Conservation (phyloP, 2,888 invertebrate species). For the Auanema sp. region DNA sequence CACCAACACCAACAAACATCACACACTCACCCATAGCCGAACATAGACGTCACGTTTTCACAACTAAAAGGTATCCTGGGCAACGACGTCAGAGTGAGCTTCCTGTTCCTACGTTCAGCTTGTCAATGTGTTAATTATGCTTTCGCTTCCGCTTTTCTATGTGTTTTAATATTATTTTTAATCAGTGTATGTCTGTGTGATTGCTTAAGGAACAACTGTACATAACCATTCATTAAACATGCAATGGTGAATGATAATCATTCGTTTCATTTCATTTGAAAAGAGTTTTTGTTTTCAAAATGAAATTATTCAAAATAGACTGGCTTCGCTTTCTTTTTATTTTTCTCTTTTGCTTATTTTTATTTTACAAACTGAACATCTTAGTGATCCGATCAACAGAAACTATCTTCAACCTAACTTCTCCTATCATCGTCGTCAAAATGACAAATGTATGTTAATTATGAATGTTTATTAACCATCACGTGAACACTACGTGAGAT, state of each 20-base stretch:
- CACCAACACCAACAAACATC: conserved; percentile 17
- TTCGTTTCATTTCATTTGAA: too few relatives aligned
- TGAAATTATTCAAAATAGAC: background rate
- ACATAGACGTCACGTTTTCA: conserved; percentile 34
- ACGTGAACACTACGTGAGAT: too few relatives aligned
- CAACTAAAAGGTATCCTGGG: conserved; percentile 28
- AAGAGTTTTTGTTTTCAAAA: too few relatives aligned
- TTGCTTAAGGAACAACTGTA: background rate
- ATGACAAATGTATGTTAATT: too few relatives aligned
- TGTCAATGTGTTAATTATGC: conserved; percentile 39
- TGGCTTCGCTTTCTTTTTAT: background rate
- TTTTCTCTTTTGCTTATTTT: background rate
- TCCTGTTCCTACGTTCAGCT: conserved; percentile 37
- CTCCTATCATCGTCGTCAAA: too few relatives aligned
- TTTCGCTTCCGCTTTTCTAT: conserved; percentile 3
- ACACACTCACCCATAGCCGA: conserved; percentile 18
- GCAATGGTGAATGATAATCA: too few relatives aligned
- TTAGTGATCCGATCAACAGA: too few relatives aligned
- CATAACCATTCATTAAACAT: background rate
- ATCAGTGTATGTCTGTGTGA: background rate
- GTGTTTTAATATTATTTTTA: background rate
- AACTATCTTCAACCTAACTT: too few relatives aligned
- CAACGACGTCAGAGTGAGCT: conserved; percentile 36
- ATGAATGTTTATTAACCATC: too few relatives aligned
- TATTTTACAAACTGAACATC: background rate